Evolutionary conservation across 2,797 vertebrate genomes (phyloP).

Genomic region (Oreortyx pictus): DNA sequence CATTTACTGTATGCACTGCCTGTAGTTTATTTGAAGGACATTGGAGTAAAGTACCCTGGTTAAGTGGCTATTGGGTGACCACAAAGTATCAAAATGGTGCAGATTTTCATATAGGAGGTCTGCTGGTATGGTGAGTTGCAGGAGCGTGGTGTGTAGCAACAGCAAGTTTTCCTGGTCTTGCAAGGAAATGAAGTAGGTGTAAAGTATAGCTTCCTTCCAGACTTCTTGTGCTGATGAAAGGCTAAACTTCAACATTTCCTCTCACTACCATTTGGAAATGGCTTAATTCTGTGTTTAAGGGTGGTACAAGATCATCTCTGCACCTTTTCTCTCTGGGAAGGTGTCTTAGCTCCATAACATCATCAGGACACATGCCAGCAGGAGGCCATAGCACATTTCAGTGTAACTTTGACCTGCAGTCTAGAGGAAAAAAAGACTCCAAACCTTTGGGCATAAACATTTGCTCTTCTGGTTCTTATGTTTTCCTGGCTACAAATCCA

Average conservation of each 20-base stretch:
- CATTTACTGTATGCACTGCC: not conserved
- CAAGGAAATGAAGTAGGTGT: not conserved
- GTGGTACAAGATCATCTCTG: not conserved
- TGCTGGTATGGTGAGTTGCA: fast-evolving
- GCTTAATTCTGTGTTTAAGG: not conserved
- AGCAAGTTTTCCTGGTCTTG: not conserved
- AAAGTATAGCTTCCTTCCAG: not conserved
- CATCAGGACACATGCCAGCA: not conserved
- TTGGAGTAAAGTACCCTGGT: not conserved
- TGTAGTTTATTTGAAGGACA: not conserved
- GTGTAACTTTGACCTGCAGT: not conserved
- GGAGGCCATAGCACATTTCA: not conserved
- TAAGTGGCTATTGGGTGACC: not conserved
- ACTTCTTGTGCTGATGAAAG: not conserved
- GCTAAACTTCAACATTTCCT: not conserved
- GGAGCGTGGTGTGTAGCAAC: not conserved
- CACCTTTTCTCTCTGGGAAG: not conserved
- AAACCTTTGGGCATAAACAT: not conserved
- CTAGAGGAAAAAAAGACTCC: not conserved
- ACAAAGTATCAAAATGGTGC: not conserved
- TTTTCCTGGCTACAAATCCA: not conserved
- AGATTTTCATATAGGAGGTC: not conserved
- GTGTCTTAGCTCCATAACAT: not conserved
- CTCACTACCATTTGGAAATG: not conserved
- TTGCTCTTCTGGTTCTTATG: not conserved